Evolutionary conservation across 2,113 vertebrate species (phyloP).

Genomic region (Anas platyrhynchos): DNA sequence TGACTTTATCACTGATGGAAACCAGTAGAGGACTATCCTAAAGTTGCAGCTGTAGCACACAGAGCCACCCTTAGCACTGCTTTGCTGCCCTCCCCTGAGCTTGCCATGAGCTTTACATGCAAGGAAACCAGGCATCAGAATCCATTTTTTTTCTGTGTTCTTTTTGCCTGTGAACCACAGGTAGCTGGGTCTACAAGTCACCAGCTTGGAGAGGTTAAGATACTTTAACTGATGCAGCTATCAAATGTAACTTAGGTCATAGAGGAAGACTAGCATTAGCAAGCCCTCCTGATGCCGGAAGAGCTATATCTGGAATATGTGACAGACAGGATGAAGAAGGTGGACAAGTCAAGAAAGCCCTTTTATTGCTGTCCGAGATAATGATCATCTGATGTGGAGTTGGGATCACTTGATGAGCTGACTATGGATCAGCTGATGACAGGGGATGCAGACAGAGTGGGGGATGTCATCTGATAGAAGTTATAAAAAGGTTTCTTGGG

Average conservation of each 20-base stretch:
- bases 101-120: not conserved
- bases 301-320: not conserved
- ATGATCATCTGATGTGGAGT: not conserved
- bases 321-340: not conserved
- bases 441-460: not conserved
- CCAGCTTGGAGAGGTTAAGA: not conserved
- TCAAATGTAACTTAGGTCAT: not conserved
- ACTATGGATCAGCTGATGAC: not conserved
- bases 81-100: not conserved
- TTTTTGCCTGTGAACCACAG: not conserved
- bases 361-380: not conserved
- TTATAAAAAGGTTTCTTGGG: not conserved
- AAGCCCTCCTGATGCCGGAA: not conserved
- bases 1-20: not conserved
- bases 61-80: not conserved
- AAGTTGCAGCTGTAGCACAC: not conserved
- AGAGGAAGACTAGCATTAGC: not conserved
- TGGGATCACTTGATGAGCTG: not conserved
- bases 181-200: not conserved
- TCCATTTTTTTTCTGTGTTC: not conserved
- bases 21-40: rapidly evolving
- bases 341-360: not conserved
- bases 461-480: not conserved
- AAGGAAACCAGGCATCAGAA: not conserved
- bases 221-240: not conserved